A percentile compares a stretch with the other conserved stretches of the same genome.
Evolutionary conservation across 2,113 vertebrate genomes (phyloP).

Genomic region (Erpornis zantholeuca): DNA sequence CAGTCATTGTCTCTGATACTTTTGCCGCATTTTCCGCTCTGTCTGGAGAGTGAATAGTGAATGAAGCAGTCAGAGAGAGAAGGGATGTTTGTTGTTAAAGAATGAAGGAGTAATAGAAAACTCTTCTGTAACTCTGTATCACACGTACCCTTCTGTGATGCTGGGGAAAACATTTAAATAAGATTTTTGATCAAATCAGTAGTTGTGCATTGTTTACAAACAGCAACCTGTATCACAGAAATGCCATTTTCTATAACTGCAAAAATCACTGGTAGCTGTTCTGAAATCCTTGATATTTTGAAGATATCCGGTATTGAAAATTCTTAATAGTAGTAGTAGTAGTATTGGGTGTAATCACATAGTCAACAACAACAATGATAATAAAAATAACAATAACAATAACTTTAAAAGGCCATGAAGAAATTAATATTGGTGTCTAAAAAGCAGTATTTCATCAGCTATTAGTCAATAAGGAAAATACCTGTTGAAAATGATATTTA

Average conservation of each 20-base stretch:
- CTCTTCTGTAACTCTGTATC: neutral
- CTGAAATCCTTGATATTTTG: neutral
- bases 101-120: neutral
- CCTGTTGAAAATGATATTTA: neutral
- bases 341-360: neutral
- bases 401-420: neutral
- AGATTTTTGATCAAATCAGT: neutral
- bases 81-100: neutral
- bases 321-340: neutral
- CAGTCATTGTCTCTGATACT: neutral
- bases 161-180: neutral
- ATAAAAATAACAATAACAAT: too few relatives aligned
- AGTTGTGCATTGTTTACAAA: neutral
- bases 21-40: neutral
- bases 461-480: neutral
- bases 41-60: neutral
- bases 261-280: neutral
- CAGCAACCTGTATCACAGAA: neutral
- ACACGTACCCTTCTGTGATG: neutral
- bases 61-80: neutral
- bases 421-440: neutral
- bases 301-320: neutral
- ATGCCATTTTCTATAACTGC: neutral
- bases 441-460: neutral
- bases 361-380: too few relatives aligned